Percentiles rank a stretch among this genome's conserved stretches.
phyloP scores from a whole-genome alignment of 2,888 invertebrate species.

The Digitonthophagus gazella region DNA sequence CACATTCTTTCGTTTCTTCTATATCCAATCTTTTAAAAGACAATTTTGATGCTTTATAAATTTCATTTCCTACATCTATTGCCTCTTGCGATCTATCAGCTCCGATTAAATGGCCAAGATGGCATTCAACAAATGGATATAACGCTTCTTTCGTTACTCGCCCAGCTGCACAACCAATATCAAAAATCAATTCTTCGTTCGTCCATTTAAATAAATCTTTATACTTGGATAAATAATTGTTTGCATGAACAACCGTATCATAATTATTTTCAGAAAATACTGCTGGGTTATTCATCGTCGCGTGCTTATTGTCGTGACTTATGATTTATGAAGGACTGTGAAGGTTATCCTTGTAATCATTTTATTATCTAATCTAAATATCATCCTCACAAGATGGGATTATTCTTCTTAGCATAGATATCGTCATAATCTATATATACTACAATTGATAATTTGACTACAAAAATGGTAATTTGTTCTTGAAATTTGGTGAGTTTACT shows the following conservation, averaged over 20 bases:
- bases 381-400: no score
- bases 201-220: not conserved
- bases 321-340: no score
- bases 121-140: not conserved
- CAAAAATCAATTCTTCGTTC: not conserved
- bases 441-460: no score
- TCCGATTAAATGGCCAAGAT: not conserved
- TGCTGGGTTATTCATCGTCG: no score
- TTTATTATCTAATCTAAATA: no score
- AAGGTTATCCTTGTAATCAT: no score
- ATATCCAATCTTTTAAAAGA: not conserved
- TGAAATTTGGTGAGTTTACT: no score
- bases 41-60: not conserved
- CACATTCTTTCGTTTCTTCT: not conserved
- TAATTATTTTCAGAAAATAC: not conserved
- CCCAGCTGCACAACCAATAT: slow-evolving; percentile 14
- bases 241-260: not conserved
- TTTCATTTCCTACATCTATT: not conserved
- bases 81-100: not conserved
- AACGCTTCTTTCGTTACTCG: not conserved
- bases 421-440: no score
- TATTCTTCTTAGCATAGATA: no score
- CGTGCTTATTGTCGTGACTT: no score
- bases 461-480: no score
- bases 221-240: not conserved